Conservation (phyloP, 2,113 vertebrate species). For the Gymnocephalus cernua region DNA sequence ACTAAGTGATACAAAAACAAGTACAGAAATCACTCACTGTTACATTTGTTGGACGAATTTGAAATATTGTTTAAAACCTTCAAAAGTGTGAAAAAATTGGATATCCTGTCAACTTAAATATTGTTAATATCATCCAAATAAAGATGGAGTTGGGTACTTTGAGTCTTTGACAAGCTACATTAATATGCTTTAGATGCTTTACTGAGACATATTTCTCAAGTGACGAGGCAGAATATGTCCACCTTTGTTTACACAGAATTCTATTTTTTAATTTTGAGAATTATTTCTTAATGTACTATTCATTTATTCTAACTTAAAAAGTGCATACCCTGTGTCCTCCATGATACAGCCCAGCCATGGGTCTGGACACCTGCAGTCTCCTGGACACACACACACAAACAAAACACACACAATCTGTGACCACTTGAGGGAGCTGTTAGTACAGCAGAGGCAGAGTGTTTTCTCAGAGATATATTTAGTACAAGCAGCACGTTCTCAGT, state of each 20-base stretch:
- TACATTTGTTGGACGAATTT: background rate
- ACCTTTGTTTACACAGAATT: background rate
- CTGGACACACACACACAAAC: conserved; percentile 76
- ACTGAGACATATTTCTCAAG: background rate
- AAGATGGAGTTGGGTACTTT: background rate
- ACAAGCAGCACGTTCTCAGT: background rate
- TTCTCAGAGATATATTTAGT: background rate
- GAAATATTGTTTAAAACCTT: background rate
- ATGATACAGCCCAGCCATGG: conserved; percentile 97
- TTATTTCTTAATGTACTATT: background rate
- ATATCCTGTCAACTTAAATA: background rate
- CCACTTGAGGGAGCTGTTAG: conserved; percentile 32
- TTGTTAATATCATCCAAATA: background rate
- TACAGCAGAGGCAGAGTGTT: background rate
- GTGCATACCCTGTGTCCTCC: conserved; percentile 95
- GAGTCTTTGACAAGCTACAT: background rate
- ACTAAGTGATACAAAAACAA: conserved; percentile 72
- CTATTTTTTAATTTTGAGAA: background rate
- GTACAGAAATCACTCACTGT: background rate
- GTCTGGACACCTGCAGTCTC: conserved; percentile 94
- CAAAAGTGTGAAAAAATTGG: background rate
- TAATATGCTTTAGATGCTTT: background rate
- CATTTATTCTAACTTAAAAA: background rate
- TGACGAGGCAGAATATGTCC: background rate
- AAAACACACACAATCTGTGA: background rate